phyloP scores from a whole-genome alignment of 2,888 invertebrate genomes.

The Synanthedon myopaeformis region DNA sequence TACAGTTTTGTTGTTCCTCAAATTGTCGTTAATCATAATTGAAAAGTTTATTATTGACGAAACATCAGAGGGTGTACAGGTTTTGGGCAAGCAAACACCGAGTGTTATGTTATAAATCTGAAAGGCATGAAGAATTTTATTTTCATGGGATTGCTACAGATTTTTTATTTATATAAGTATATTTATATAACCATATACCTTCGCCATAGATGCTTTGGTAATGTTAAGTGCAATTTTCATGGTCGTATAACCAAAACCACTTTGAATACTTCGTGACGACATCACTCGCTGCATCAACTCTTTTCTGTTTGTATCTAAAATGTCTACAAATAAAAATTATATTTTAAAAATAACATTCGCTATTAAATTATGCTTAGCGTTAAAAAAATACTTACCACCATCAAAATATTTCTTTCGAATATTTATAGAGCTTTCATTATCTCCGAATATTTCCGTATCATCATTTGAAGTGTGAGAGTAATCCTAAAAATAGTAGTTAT shows the following conservation, averaged over 20 bases:
- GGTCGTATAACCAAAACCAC: conserved; percentile 35
- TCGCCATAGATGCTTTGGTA: conserved; percentile 43
- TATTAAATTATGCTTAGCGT: too few species aligned
- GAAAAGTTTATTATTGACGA: conserved; percentile 58
- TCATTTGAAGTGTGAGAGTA: background rate
- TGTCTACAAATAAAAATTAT: too few species aligned
- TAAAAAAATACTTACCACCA: background rate
- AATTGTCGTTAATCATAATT: conserved; percentile 50
- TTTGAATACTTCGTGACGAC: conserved; percentile 35
- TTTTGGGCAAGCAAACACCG: conserved; percentile 60
- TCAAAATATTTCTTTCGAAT: background rate
- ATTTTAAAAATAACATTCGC: too few species aligned
- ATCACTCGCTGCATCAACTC: conserved; percentile 23
- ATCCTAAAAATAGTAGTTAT: background rate
- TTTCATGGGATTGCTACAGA: too few species aligned
- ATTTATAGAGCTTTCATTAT: background rate
- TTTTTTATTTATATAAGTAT: too few species aligned
- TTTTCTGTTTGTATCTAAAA: conserved; percentile 9
- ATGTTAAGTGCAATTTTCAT: conserved; percentile 42
- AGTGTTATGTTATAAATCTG: conserved; percentile 46
- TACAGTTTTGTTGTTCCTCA: conserved; percentile 40
- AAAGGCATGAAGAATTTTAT: conserved; percentile 10
- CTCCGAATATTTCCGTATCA: background rate
- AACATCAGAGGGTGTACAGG: conserved; percentile 52
- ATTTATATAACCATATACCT: conserved; percentile 21